Evolutionary conservation across 2,888 invertebrate species (phyloP).

Genomic region (Drosophila emarginata): DNA sequence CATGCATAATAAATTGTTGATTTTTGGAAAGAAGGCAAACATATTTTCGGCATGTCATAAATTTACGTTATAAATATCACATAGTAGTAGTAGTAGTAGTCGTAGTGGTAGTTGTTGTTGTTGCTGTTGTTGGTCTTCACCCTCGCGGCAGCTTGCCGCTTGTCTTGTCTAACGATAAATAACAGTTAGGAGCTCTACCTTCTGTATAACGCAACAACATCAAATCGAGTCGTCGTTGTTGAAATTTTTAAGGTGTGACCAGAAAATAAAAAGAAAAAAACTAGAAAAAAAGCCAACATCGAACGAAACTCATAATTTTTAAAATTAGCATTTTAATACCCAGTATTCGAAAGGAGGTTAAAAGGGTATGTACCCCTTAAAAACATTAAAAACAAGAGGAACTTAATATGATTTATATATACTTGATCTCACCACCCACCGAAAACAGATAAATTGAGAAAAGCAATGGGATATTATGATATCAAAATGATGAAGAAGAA

Average conservation of each 20-base stretch:
- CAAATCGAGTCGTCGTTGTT: constrained; percentile 27
- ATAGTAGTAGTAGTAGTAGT: constrained; percentile 17
- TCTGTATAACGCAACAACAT: constrained; percentile 66
- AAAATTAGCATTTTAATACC: constrained; percentile 77
- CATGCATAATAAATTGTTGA: constrained; percentile 24
- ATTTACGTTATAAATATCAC: constrained; percentile 73
- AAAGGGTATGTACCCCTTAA: neutral
- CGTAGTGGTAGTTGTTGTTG: too few relatives aligned
- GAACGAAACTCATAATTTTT: constrained; percentile 81
- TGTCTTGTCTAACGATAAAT: constrained; percentile 78
- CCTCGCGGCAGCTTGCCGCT: constrained; percentile 62
- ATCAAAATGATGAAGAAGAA: too few relatives aligned
- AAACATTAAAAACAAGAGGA: neutral
- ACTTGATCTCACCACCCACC: too few relatives aligned
- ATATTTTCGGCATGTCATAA: constrained; percentile 61
- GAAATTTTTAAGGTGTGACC: constrained; percentile 79
- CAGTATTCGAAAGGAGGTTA: constrained; percentile 1
- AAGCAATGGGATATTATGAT: too few relatives aligned
- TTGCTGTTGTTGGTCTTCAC: constrained; percentile 15
- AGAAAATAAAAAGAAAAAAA: constrained; percentile 50
- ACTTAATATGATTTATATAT: too few relatives aligned
- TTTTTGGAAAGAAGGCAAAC: constrained; percentile 48
- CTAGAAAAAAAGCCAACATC: constrained; percentile 24
- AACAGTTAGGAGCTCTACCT: constrained; percentile 78
- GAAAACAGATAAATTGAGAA: too few relatives aligned